phyloP scores from a whole-genome alignment of 2,113 vertebrate species.

The Lichenostomus cassidix region DNA sequence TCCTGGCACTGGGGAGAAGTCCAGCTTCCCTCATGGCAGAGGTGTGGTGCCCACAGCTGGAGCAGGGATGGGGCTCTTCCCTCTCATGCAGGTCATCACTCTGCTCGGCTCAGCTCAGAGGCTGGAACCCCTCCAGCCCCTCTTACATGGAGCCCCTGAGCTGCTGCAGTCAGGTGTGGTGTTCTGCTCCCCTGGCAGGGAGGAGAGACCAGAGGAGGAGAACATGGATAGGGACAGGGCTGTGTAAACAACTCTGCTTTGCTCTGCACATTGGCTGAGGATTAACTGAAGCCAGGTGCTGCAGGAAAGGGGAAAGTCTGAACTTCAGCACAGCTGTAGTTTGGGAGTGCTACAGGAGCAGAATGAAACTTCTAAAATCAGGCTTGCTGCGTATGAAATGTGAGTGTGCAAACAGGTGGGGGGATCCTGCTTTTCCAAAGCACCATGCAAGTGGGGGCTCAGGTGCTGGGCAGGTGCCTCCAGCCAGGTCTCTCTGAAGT shows the following conservation, averaged over 20 bases:
- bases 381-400: neutral
- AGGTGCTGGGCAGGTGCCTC: neutral
- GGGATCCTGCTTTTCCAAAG: neutral
- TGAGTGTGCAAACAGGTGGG: neutral
- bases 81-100: fast-evolving
- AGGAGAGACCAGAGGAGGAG: neutral
- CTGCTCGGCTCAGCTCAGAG: neutral
- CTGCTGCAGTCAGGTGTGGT: neutral
- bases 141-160: neutral
- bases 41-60: neutral
- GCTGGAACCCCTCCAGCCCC: neutral
- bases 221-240: neutral
- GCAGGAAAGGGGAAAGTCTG: neutral
- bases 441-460: fast-evolving
- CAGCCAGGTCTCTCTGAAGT: neutral
- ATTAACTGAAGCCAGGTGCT: neutral
- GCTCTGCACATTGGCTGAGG: neutral
- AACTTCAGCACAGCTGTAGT: neutral
- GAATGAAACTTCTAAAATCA: neutral
- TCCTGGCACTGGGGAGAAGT: neutral
- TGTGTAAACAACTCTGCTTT: neutral
- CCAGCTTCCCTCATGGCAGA: neutral
- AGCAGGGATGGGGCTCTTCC: neutral
- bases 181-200: neutral
- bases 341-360: neutral